Base-by-base conservation (phyloP, 2,797 vertebrate genomes). In the Melanotaenia maccullochi region DNA sequence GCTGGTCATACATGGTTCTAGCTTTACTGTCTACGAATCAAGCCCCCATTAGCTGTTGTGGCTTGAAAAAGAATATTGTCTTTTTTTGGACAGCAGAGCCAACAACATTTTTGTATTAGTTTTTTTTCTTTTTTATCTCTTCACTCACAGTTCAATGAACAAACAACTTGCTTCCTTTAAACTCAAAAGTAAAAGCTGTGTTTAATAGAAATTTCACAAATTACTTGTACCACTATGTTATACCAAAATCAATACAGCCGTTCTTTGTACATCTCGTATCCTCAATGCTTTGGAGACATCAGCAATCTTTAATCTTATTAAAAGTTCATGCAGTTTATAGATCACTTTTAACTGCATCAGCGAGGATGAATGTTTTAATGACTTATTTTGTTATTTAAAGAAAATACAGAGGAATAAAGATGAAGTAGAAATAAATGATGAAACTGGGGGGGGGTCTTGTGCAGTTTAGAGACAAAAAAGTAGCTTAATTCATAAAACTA, bases 1-100 rank as follows among this genome's bases (percentile, higher is more conserved):
- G 78, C 40, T 76, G 42, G 42, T 83, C 74, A 60, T 66, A 61
- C 68, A 80, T 70, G 71, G 67, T 65, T 55, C 57, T 44, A 56
- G n/a, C 54, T 68, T 78, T 62, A 76, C 42, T 73, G 65, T 84
- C 67, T 85, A 61, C 76, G 66, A 73, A 60, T 82, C 47, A 68
- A 71, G 16, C 61, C 47, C 60, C 47, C 54, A 83, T 79, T 78
- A 75, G 60, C 73, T n/a, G 52, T 33, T 40, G 28, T 70, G 35
- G 70, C 64, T 66, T 44, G 65, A 38, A 63, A 63, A 71, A 52
- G 14, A 33, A 62, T 30, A 60, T 56, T 40, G 25, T 12, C 24
- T 5, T 60, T 64, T 63, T 64, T 33, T 32, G 68, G 75, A 51
- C 36, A 14, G 38, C n/a, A 63, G 22, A 60, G 47, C 65, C 67